Base-by-base conservation (phyloP, 2,888 invertebrate species). In the Caenorhabditis sp. region DNA sequence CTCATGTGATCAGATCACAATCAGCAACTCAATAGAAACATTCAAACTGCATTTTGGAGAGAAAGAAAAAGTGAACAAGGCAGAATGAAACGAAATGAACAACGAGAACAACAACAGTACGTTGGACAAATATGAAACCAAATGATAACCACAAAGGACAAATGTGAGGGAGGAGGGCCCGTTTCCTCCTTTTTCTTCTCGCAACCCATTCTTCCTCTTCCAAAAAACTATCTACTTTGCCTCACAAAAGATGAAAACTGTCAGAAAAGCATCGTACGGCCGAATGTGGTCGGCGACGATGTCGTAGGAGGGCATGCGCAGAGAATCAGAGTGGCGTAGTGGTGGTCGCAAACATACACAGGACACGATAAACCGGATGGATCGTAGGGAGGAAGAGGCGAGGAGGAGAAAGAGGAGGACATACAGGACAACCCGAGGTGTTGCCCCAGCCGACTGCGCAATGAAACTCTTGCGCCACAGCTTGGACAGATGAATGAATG, bases 341-440 rank as follows among this genome's bases (percentile, higher is more conserved):
- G 74, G 74, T 67, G 65, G 76, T 53, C 76, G 76, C 76, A 76
- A 76, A 76, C 76, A 76, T 67, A 60, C 64, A 65, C 74, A 74
- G 74, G 74, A 76, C 76, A 76, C 76, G 76, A 76, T 67, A 76
- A 76, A 76, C 76, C 76, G 76, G 76, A 76, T 76, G 67, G 60
- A 67, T 76, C 67, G 61, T 53, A 61, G 20, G 32, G 18, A 72
- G 50, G 44, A 50, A 51, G 58, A 51, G 24, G 53, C 22, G 61
- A 61, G 74, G 61, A 61, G 56, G 64, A 64, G 55, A 50, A 58
- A 50, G 61, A 61, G 74, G 61, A 61, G 56, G 64, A 64, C 64
- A 50, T 58, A 50, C 65, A 65, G 44, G 65, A 37, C 22, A 60
- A 65, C 60, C 47, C 28, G 37, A 74, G 74, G 74, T 74, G 64